Base-by-base conservation (phyloP, 2,888 invertebrate species). In the Drosophila lacicola region DNA sequence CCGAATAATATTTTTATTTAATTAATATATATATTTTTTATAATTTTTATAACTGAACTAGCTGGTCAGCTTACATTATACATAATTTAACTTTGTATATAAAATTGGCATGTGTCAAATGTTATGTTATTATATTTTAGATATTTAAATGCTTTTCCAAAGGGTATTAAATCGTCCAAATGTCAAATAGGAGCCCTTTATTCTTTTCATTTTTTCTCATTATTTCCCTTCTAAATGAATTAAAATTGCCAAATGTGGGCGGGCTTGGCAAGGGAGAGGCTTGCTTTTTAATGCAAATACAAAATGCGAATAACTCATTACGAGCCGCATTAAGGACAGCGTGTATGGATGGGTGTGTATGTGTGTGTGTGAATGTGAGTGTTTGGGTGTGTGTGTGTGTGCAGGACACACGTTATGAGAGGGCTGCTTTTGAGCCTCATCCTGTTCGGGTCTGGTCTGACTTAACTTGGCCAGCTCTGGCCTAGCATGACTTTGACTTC, bases 221-320 rank as follows among this genome's bases (percentile, higher is more conserved):
- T 87, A 88, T 88, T 79, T 88, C 63, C 71, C 53, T 71, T 77
- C 74, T 86, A 88, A 87, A 82, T 83, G 87, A 88, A 90, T 84
- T 84, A 84, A 82, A 84, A 88, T 78, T 86, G 84, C 70, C 74
- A 75, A 78, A 78, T 75, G 88, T 78, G 51, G 78, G 81, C 76
- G 85, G 76, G 67, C 19, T 61, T 55, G 60, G 57, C 34, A 13
- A 56, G 54, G 62, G 42, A 65, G 79, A 67, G 72, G 57, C 76
- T 71, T 64, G 78, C 72, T 88, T 85, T 79, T 87, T 80, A 68
- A 82, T 82, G 80, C 80, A 78, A 78, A 88, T 82, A 78, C 78
- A 77, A 78, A 89, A 88, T 87, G 90, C 83, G 87, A 90, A 85
- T 81, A 88, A 88, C 88, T 84, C 87, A 88, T 90, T 90, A 88